A percentile compares a stretch with the other conserved stretches of the same genome.
Conservation (phyloP, 2,888 invertebrate genomes). For the Lymantria monacha region DNA sequence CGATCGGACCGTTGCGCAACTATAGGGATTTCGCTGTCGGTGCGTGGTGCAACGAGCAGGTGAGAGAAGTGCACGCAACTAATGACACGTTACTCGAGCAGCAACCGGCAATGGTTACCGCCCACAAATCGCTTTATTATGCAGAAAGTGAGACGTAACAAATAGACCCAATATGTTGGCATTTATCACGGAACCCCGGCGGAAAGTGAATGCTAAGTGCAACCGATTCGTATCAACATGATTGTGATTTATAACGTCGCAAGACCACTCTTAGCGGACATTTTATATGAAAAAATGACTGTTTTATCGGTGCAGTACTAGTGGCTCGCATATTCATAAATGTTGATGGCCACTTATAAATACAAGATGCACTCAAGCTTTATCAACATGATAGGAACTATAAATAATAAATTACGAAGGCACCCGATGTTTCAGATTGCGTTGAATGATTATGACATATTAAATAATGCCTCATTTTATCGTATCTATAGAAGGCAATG, state of each 20-base stretch:
- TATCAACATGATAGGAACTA: slow-evolving; percentile 35
- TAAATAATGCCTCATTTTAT: slow-evolving; percentile 20
- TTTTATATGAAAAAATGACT: slow-evolving; percentile 54
- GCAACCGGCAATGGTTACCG: slow-evolving; percentile 29
- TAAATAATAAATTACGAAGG: slow-evolving; percentile 42
- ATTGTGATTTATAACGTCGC: slow-evolving; percentile 53
- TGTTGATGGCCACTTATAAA: slow-evolving; percentile 54
- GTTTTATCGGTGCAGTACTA: slow-evolving; percentile 53
- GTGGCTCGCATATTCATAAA: slow-evolving; percentile 70
- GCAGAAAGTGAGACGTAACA: slow-evolving; percentile 58
- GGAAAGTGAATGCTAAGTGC: slow-evolving; percentile 45
- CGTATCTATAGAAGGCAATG: slow-evolving; percentile 13
- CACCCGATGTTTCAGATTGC: slow-evolving; percentile 13
- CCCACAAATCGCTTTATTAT: slow-evolving; percentile 61
- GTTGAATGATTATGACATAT: slow-evolving; percentile 27
- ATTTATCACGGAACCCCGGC: slow-evolving; percentile 37
- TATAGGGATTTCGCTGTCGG: slow-evolving; percentile 44
- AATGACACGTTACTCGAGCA: slow-evolving; percentile 51
- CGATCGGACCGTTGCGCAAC: slow-evolving; percentile 52
- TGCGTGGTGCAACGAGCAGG: slow-evolving; percentile 39
- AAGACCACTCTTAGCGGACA: slow-evolving; percentile 17
- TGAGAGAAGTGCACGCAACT: slow-evolving; percentile 42
- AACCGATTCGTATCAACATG: slow-evolving; percentile 43
- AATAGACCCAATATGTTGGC: slow-evolving; percentile 37
- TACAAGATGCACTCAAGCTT: slow-evolving; percentile 49